Conservation (phyloP, 2,113 vertebrate genomes). For the Oncorhynchus gorbuscha region DNA sequence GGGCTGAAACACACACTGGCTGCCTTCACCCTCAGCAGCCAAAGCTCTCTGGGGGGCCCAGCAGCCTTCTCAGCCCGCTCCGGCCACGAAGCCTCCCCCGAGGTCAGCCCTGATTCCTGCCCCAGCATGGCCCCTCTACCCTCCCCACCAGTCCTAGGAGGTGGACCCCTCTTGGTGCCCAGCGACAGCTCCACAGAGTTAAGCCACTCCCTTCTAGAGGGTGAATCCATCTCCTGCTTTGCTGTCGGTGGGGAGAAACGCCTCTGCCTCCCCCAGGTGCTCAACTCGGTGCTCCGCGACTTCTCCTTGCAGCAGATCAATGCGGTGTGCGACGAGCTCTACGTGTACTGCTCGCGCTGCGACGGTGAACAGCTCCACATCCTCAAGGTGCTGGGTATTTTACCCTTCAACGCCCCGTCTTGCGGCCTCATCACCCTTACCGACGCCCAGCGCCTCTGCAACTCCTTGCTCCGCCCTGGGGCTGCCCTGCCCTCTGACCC, state of each 20-base stretch:
- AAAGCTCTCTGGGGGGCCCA: conserved; percentile 93
- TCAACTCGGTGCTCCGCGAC: conserved; percentile 95
- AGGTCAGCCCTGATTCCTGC: too few relatives aligned
- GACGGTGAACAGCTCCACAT: conserved; percentile 95
- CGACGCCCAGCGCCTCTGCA: conserved; percentile 94
- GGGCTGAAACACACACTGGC: conserved; percentile 96
- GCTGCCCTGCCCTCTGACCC: conserved; percentile 79
- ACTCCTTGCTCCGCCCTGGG: conserved; percentile 88
- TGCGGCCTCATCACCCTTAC: conserved; percentile 96
- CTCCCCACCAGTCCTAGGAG: conserved; percentile 87
- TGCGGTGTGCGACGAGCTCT: conserved; percentile 93
- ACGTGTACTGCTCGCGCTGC: conserved; percentile 95
- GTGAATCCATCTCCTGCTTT: conserved; percentile 96
- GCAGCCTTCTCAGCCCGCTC: conserved; percentile 94
- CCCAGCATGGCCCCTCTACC: conserved; percentile 83
- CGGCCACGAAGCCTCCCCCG: conserved; percentile 81
- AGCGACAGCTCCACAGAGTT: conserved; percentile 96
- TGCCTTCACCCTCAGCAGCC: conserved; percentile 97
- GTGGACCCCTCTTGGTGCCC: conserved; percentile 91
- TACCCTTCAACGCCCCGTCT: conserved; percentile 95
- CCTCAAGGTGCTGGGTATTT: conserved; percentile 94
- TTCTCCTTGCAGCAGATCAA: conserved; percentile 98
- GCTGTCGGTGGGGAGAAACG: conserved; percentile 97
- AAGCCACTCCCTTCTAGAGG: conserved; percentile 90
- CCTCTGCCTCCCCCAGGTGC: conserved; percentile 94